Conservation (phyloP, 1,140 invertebrate genomes). For the Oppia nitens region DNA sequence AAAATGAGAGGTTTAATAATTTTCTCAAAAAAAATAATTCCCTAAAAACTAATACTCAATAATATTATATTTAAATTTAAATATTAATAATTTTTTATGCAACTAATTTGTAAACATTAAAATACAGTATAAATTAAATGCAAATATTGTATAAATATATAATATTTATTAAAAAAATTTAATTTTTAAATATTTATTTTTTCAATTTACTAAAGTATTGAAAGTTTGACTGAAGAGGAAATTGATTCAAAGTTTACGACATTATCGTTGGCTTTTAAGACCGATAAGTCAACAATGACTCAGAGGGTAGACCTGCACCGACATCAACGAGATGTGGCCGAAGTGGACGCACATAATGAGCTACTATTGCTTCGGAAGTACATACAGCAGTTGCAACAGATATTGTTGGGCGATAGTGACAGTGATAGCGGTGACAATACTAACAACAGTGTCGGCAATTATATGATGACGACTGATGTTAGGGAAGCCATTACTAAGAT, state of each 20-base stretch:
- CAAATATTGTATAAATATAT: too few species aligned
- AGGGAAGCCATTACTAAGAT: constrained; percentile 29
- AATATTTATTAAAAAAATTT: too few species aligned
- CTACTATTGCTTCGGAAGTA: constrained; percentile 28
- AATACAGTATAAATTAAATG: too few species aligned
- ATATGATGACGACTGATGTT: constrained; percentile 20
- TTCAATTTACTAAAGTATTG: constrained; percentile 24
- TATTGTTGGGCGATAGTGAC: constrained; percentile 4
- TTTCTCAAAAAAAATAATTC: too few species aligned
- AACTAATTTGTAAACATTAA: too few species aligned
- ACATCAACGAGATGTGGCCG: constrained; percentile 34
- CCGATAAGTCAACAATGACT: constrained; percentile 33
- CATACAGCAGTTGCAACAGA: background rate
- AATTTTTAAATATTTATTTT: background rate
- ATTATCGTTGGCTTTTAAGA: constrained; percentile 36
- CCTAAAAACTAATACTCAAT: too few species aligned
- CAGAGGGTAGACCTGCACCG: constrained; percentile 33
- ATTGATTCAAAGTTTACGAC: constrained; percentile 32
- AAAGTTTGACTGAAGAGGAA: constrained; percentile 26
- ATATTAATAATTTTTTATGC: too few species aligned
- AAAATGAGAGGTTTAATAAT: background rate
- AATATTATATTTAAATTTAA: too few species aligned
- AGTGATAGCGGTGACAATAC: background rate
- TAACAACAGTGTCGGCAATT: background rate
- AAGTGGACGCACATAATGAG: constrained; percentile 34